These are phyloP conservation scores for Sycophaga agraensis DNA, from an alignment of 1,140 invertebrate genomes.

Conservation along the genomic window DNA sequence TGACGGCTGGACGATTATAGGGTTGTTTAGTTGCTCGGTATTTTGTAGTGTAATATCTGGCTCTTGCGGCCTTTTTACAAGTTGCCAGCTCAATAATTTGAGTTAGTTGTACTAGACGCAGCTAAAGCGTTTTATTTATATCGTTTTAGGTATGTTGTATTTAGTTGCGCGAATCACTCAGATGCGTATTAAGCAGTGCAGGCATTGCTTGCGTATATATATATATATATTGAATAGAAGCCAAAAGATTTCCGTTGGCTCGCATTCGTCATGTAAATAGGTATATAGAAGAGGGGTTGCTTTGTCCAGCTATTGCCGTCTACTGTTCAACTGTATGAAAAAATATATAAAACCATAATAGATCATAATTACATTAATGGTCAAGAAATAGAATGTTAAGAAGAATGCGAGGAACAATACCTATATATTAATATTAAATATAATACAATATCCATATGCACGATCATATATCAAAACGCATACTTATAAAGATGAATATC, in stretches of 20 bases:
- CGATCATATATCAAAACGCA: constrained; percentile 26
- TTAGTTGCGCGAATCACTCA: too few relatives aligned
- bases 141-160: too few relatives aligned
- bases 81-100: too few relatives aligned
- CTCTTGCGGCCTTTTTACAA: too few relatives aligned
- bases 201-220: constrained; percentile 31
- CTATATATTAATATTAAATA: constrained; percentile 33
- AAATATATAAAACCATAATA: too few relatives aligned
- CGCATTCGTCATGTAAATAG: not conserved
- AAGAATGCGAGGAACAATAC: constrained; percentile 17
- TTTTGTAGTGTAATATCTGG: too few relatives aligned
- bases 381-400: not conserved
- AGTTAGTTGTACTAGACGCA: too few relatives aligned
- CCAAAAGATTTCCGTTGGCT: not conserved
- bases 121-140: too few relatives aligned
- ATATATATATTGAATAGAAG: too few relatives aligned
- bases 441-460: constrained; percentile 27
- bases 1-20: constrained; percentile 48
- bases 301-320: constrained; percentile 52
- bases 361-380: too few relatives aligned
- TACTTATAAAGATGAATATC: not conserved
- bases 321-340: constrained; percentile 53
- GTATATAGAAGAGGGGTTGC: constrained; percentile 26
- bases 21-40: too few relatives aligned
- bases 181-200: constrained; percentile 33